Conservation (phyloP, 1,140 invertebrate species). For the Oedothorax gibbosus region DNA sequence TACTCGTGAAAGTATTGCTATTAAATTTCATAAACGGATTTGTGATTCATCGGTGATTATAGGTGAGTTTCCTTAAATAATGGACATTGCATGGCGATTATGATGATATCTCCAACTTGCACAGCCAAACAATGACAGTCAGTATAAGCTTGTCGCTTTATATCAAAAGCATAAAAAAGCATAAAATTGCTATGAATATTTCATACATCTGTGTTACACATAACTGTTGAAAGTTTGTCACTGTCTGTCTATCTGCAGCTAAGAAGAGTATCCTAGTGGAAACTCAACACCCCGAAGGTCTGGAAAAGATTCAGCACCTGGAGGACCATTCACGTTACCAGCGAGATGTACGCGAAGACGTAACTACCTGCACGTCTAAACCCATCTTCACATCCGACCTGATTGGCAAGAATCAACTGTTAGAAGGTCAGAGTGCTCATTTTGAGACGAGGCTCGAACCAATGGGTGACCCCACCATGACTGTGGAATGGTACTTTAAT, state of each 20-base stretch:
- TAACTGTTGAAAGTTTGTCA: too few relatives aligned
- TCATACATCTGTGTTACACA: too few relatives aligned
- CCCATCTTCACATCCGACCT: conserved; percentile 87
- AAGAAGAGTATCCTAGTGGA: conserved; percentile 88
- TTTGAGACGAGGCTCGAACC: conserved; percentile 82
- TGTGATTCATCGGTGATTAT: too few relatives aligned
- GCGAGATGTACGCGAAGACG: conserved; percentile 77
- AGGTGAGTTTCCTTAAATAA: too few relatives aligned
- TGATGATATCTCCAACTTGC: too few relatives aligned
- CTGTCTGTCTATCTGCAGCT: conserved; percentile 71
- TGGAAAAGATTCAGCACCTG: conserved; percentile 88
- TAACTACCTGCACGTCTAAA: conserved; percentile 77
- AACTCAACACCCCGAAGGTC: conserved; percentile 85
- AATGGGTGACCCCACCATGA: conserved; percentile 90
- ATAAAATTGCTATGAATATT: too few relatives aligned
- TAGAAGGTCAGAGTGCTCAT: conserved; percentile 90
- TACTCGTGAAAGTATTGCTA: too few relatives aligned
- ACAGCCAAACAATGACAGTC: too few relatives aligned
- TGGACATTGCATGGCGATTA: too few relatives aligned
- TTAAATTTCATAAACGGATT: too few relatives aligned
- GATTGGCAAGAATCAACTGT: conserved; percentile 85
- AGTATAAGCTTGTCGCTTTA: too few relatives aligned
- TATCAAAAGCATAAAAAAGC: too few relatives aligned
- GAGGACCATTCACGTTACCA: conserved; percentile 77
- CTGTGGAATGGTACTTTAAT: conserved; percentile 91